Evolutionary conservation across 2,113 vertebrate genomes (phyloP), one percentile per base, ranked within the genome.

Genomic region (Coryphaenoides rupestris): DNA sequence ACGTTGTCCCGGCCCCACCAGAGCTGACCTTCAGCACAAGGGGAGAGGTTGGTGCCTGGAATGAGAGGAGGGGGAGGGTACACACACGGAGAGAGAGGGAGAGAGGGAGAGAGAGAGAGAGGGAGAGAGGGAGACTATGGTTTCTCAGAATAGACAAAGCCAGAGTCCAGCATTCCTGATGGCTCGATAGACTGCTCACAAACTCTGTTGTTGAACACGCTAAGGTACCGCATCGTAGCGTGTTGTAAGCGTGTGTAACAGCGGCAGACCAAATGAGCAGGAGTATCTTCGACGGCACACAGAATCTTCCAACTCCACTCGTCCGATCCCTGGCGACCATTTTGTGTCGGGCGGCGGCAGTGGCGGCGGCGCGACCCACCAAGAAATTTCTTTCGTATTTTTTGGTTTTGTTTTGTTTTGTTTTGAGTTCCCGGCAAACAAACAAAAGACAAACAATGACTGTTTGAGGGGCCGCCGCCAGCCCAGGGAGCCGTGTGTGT

Each of bases 81-180:
- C 79, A 78, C 78, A n/a, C 60, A 10, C 5, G 26, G 12, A 15
- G 69, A 62, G 72, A 75, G 76, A n/a, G n/a, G n/a, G n/a, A n/a
- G 21, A 61, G 55, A 70, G 58, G 55, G 62, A 62, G 68, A 71
- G 54, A 14, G 54, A 21, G 19, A 12, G 33, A 46, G 78, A 55
- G 78, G 75, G 21, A 61, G 60, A 72, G 58, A 56, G 62, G 61
- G 68, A 70, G 69, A 76, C 80, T 75, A 80, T 54, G 65, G 80
- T 75, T 85, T 88, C 88, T 89, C 83, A 84, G 89, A 90, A 92
- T 91, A 91, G 89, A 91, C 86, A 86, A 90, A 84, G 82, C 86
- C 86, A 86, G 84, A 80, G 79, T 86, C 84, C 80, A 73, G 78
- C 80, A 89, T 85, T 88, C 83, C 81, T 71, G 75, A 77, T 80